Conservation (phyloP, 2,113 vertebrate species). For the Eulemur rufifrons region DNA sequence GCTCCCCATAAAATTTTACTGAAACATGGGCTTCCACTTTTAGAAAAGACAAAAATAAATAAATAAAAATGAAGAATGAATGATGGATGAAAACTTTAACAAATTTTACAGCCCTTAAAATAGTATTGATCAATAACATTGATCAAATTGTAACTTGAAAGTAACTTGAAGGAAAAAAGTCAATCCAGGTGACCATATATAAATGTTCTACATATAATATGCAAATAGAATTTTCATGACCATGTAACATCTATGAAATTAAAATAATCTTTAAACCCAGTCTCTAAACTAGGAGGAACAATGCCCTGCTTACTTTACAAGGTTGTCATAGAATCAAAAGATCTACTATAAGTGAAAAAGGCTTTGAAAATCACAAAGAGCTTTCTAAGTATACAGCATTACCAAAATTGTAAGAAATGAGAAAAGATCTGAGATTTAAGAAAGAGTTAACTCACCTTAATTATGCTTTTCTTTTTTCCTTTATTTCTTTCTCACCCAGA, state of each 20-base stretch:
- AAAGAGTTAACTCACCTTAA: not conserved
- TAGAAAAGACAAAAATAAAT: not conserved
- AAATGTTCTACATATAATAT: slow-evolving; percentile 7
- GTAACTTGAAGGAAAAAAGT: not conserved
- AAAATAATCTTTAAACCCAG: not conserved
- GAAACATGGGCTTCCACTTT: not conserved
- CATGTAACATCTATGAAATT: not conserved
- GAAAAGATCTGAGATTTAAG: not conserved
- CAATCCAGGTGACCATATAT: not conserved
- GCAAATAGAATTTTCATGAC: not conserved
- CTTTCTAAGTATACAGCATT: not conserved
- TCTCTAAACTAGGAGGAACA: not conserved
- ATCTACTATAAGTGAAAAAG: not conserved
- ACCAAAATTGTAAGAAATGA: slow-evolving; percentile 25
- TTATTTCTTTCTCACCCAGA: not conserved
- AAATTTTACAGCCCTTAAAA: not conserved
- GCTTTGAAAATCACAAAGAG: not conserved
- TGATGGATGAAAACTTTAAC: not conserved
- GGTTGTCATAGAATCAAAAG: not conserved
- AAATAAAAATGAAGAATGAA: not conserved
- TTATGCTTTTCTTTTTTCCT: not conserved
- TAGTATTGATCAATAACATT: not conserved
- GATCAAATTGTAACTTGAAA: not conserved
- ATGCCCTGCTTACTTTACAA: not conserved
- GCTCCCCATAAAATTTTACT: not conserved